Evolutionary conservation across 2,797 vertebrate species (phyloP), one percentile per base, ranked within the genome.

Genomic region (Alfaro cultratus): DNA sequence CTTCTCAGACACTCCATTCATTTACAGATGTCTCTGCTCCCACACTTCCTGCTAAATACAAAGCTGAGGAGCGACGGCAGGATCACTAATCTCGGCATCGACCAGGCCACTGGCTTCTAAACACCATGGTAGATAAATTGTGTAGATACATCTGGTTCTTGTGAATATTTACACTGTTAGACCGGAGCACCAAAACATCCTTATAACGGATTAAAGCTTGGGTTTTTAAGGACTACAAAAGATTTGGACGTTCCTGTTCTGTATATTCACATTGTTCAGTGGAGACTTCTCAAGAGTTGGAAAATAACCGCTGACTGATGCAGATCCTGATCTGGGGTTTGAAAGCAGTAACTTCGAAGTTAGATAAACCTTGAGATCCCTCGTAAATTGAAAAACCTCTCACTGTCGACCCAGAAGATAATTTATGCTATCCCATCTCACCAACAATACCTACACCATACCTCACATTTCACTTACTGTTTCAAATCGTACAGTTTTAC

Each of bases 121-220:
- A 88, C 84, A 87, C 78, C 73, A 95, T 91, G 93, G 93, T 88
- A 92, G 92, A 95, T 94, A 94, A 93, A 94, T 86, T 94, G 91
- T 92, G 82, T 74, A 29, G 76, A 91, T 91, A 91, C 94, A 95
- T 95, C 90, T 95, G 95, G 89, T 94, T 95, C 85, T 83, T 86
- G 93, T 95, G 85, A 93, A 90, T 90, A 86, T 71, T 43, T 72
- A 82, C 73, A 41, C 74, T 47, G 85, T 90, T 83, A 83, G 84
- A 89, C 80, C 91, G 92, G 88, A 92, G 91, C 79, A 83, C 80
- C 78, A 81, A 78, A 84, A 73, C 73, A 84, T 91, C 89, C 82
- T 83, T 81, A 87, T 74, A 86, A 86, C 92, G 84, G 80, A 88
- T 83, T 90, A 87, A 90, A 81, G 84, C 88, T 36, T 39, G 60